These are phyloP conservation scores for Bovichtus variegatus DNA, from an alignment of 2,797 vertebrate species.

Conservation along the genomic window DNA sequence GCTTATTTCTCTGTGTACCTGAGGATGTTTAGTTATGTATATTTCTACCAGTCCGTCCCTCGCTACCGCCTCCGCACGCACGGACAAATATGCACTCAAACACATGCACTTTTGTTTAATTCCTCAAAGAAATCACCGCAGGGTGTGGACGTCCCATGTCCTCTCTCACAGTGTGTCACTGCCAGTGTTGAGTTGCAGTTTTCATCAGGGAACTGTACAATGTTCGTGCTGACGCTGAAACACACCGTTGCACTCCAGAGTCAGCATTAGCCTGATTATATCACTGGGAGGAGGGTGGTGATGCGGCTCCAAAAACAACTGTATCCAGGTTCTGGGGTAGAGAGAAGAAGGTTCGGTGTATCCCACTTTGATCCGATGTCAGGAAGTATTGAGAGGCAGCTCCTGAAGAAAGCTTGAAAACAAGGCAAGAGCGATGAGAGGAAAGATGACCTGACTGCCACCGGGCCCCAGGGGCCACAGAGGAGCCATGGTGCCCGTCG, in stretches of 20 bases:
- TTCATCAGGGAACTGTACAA: slow-evolving; percentile 36
- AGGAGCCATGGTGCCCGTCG: slow-evolving; percentile 22
- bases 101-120: slow-evolving; percentile 46
- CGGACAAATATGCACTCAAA: slow-evolving; percentile 34
- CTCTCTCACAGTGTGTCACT: slow-evolving; percentile 41
- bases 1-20: slow-evolving; percentile 69
- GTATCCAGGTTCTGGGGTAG: slow-evolving; percentile 26
- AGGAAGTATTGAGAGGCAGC: slow-evolving; percentile 59
- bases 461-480: slow-evolving; percentile 29
- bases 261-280: slow-evolving; percentile 65
- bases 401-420: slow-evolving; percentile 57
- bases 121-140: slow-evolving; percentile 53
- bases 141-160: slow-evolving; percentile 47
- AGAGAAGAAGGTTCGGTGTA: slow-evolving; percentile 39
- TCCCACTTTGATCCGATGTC: slow-evolving; percentile 72
- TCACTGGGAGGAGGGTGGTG: slow-evolving; percentile 48
- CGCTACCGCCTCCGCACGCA: slow-evolving; percentile 14
- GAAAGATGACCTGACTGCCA: slow-evolving; percentile 54
- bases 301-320: slow-evolving; percentile 61
- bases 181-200: slow-evolving; percentile 61
- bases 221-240: slow-evolving; percentile 35
- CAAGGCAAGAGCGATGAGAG: slow-evolving; percentile 48
- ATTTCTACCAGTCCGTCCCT: slow-evolving; percentile 48
- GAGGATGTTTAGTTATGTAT: slow-evolving; percentile 74
- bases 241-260: slow-evolving; percentile 32